A percentile compares a stretch with the other conserved stretches of the same genome.
phyloP scores from a whole-genome alignment of 2,888 invertebrate genomes.

The Itoplectis maculator region DNA sequence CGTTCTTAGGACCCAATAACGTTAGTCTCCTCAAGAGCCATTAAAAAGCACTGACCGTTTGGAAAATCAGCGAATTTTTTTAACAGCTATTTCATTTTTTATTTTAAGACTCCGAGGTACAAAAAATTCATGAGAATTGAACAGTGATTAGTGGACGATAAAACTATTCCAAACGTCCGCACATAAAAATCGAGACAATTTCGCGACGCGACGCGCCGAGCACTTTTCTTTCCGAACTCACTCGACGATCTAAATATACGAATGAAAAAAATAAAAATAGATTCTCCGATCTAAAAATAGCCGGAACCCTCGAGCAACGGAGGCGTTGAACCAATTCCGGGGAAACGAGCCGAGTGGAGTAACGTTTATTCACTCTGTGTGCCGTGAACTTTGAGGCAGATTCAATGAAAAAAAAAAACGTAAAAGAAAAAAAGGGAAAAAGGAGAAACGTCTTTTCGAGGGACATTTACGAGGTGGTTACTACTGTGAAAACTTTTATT shows the following conservation, averaged over 20 bases:
- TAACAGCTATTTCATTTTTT: no score
- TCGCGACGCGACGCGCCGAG: not conserved
- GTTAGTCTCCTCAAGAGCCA: not conserved
- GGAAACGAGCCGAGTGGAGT: constrained; percentile 15
- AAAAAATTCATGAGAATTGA: no score
- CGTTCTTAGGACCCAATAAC: not conserved
- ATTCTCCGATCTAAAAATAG: constrained; percentile 13
- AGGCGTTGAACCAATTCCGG: constrained; percentile 17
- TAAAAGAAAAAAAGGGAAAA: no score
- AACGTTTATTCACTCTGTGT: constrained; percentile 1
- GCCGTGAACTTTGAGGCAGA: not conserved
- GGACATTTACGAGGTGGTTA: constrained; percentile 2
- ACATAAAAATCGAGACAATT: not conserved
- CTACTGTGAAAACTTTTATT: constrained; percentile 11
- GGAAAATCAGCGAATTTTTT: no score
- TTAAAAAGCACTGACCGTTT: no score
- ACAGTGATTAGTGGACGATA: no score
- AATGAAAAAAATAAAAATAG: not conserved
- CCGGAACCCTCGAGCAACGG: not conserved
- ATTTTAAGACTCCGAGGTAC: no score
- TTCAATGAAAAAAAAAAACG: constrained; percentile 15
- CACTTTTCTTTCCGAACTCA: not conserved
- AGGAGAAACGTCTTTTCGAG: not conserved
- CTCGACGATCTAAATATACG: constrained; percentile 7
- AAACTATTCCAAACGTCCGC: not conserved